Evolutionary conservation across 2,888 invertebrate species (phyloP).

Genomic region (Odontothrips loti): DNA sequence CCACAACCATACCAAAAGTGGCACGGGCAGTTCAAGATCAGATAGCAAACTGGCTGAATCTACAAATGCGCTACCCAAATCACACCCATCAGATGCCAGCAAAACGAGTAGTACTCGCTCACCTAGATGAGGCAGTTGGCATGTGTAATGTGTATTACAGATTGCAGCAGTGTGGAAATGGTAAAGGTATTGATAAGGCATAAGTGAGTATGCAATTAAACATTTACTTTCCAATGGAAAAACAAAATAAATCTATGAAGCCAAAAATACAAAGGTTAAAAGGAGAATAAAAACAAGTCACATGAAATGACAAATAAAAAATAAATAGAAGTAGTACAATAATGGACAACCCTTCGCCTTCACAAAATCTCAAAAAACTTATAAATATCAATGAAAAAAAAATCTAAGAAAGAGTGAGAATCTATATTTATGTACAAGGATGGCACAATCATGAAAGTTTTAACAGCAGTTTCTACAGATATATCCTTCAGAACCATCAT

Average conservation of each 20-base stretch:
- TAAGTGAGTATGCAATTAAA: background rate
- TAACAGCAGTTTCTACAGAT: conserved; percentile 8
- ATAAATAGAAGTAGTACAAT: background rate
- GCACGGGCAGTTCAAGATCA: background rate
- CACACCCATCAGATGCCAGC: background rate
- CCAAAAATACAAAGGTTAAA: background rate
- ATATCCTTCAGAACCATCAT: background rate
- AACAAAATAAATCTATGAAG: background rate
- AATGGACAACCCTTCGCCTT: background rate
- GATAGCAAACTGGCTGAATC: background rate
- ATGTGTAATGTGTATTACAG: background rate
- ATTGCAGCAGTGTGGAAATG: background rate
- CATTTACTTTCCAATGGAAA: no score
- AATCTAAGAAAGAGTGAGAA: background rate
- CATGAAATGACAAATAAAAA: background rate
- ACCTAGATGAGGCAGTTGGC: background rate
- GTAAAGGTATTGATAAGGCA: background rate
- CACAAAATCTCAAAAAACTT: no score
- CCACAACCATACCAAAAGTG: background rate
- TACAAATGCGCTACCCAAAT: background rate
- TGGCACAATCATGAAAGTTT: background rate
- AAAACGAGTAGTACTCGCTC: background rate
- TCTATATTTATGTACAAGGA: no score
- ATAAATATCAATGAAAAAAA: background rate
- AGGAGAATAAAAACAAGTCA: background rate